phyloP scores from a whole-genome alignment of 2,113 vertebrate species.

The Prionailurus bengalensis region DNA sequence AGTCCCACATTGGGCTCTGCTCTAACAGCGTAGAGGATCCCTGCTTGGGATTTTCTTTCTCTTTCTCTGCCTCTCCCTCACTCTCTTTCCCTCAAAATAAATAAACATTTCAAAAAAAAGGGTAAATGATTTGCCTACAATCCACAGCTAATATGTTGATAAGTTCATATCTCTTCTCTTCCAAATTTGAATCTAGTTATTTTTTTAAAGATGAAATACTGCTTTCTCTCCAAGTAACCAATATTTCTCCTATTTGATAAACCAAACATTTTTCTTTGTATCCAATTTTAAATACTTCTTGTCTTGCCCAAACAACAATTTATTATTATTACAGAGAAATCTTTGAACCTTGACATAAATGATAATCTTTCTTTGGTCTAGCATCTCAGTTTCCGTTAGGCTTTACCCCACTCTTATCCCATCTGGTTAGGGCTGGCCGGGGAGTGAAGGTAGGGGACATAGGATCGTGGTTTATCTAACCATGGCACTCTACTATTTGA shows the following conservation, averaged over 20 bases:
- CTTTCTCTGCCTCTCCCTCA: too few species aligned
- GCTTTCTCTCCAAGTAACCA: not conserved
- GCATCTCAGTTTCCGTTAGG: not conserved
- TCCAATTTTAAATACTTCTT: constrained; percentile 20
- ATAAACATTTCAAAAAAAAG: not conserved
- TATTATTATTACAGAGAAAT: not conserved
- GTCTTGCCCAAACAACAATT: constrained; percentile 5
- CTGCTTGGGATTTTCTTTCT: too few species aligned
- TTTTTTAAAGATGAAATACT: constrained; percentile 13
- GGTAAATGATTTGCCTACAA: not conserved
- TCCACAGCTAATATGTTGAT: not conserved
- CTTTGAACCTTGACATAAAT: not conserved
- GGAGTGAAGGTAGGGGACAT: not conserved
- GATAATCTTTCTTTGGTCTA: not conserved
- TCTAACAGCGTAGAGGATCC: too few species aligned
- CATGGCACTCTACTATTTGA: not conserved
- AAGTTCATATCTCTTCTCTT: not conserved
- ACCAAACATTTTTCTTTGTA: constrained; percentile 32
- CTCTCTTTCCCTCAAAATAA: too few species aligned
- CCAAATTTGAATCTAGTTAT: constrained; percentile 1
- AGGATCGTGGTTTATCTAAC: not conserved
- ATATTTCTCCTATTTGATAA: not conserved
- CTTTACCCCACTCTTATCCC: not conserved
- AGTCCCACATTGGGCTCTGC: too few species aligned
- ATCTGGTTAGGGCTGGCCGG: not conserved